Conservation (phyloP, 1,140 invertebrate species). For the Hormaphis cornu region DNA sequence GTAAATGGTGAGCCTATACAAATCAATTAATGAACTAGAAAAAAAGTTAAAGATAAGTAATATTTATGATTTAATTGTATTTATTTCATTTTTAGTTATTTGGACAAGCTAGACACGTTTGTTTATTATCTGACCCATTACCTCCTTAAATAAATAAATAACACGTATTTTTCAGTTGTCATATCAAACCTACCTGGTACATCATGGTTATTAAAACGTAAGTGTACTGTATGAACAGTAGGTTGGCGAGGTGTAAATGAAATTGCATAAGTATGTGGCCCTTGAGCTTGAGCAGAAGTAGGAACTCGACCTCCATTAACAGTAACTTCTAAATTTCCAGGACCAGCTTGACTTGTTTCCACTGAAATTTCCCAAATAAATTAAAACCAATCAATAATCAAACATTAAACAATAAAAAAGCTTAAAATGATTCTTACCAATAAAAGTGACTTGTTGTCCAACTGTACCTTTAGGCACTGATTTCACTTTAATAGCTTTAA, state of each 20-base stretch:
- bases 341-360: slow-evolving; percentile 92
- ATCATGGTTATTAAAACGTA: slow-evolving; percentile 91
- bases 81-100: too few relatives aligned
- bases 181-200: slow-evolving; percentile 62
- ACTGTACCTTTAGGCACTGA: slow-evolving; percentile 81
- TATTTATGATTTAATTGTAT: too few relatives aligned
- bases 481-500: slow-evolving; percentile 86
- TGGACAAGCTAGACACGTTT: too few relatives aligned
- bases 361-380: slow-evolving; percentile 50
- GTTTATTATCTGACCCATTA: too few relatives aligned
- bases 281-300: slow-evolving; percentile 88
- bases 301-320: slow-evolving; percentile 92
- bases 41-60: too few relatives aligned
- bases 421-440: slow-evolving; percentile 54
- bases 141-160: too few relatives aligned
- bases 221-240: slow-evolving; percentile 78
- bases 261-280: slow-evolving; percentile 92
- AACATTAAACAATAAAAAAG: not conserved
- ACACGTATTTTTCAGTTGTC: not conserved
- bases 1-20: slow-evolving; percentile 56
- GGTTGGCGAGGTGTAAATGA: slow-evolving; percentile 89
- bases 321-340: slow-evolving; percentile 91
- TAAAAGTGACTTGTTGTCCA: slow-evolving; percentile 86
- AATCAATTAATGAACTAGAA: not conserved
- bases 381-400: not conserved